Evolutionary conservation across 2,797 vertebrate genomes (phyloP).

Genomic region (Babyrousa celebensis): DNA sequence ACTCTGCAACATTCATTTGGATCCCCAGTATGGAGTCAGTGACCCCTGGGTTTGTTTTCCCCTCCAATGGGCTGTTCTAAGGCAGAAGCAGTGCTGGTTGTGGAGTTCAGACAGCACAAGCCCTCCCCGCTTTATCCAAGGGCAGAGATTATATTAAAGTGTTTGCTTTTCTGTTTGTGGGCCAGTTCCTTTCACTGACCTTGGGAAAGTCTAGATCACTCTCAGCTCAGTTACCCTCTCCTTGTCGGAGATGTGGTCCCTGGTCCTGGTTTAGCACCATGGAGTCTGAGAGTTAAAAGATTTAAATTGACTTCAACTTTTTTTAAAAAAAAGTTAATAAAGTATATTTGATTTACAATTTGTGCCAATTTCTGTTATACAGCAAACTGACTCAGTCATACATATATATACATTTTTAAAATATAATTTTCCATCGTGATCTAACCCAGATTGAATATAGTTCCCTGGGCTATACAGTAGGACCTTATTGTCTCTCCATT

Average conservation of each 20-base stretch:
- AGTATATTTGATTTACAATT: no score
- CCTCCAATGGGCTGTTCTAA: background rate
- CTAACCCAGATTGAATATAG: no score
- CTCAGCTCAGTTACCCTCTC: background rate
- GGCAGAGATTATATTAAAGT: background rate
- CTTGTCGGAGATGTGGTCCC: background rate
- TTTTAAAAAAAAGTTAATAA: no score
- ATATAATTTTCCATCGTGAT: no score
- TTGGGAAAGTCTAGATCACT: background rate
- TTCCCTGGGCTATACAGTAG: no score
- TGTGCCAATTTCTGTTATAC: no score
- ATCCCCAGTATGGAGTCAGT: background rate
- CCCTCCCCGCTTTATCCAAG: background rate
- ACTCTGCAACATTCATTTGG: background rate
- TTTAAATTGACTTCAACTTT: no score
- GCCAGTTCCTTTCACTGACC: background rate
- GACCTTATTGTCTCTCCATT: no score
- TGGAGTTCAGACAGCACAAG: background rate
- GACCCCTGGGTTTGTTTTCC: background rate
- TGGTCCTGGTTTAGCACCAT: background rate
- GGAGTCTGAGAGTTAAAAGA: background rate
- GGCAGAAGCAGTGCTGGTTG: background rate
- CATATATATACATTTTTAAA: no score
- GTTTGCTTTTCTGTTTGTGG: background rate
- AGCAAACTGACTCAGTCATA: no score